These are phyloP conservation scores for Centropristis striata DNA, from an alignment of 2,113 vertebrate species.

Conservation along the genomic window DNA sequence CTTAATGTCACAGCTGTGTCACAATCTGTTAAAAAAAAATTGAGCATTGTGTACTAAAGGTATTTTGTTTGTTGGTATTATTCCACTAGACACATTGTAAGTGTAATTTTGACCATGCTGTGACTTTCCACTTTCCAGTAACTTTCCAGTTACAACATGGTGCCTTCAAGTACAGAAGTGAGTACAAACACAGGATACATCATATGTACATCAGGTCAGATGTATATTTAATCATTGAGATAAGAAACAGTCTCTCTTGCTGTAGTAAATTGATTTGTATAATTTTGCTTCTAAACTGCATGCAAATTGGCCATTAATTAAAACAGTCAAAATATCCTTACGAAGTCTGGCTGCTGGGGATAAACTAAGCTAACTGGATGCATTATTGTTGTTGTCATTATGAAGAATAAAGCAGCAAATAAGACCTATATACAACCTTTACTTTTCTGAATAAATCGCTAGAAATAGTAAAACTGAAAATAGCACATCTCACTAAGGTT, in stretches of 20 bases:
- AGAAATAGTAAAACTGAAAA: constrained; percentile 17
- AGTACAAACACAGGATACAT: neutral
- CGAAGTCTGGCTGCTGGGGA: neutral
- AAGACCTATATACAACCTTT: neutral
- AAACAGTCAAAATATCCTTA: neutral
- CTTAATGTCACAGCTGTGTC: no score
- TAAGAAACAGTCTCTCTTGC: no score
- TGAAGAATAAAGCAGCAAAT: neutral
- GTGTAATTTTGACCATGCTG: no score
- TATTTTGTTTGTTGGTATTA: neutral
- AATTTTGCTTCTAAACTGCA: no score
- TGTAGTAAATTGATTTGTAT: no score
- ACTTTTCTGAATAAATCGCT: neutral
- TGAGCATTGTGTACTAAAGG: neutral
- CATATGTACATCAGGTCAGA: neutral
- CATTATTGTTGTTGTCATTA: neutral
- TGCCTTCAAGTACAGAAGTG: neutral
- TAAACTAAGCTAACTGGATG: neutral
- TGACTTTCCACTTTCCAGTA: neutral
- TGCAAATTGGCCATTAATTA: neutral
- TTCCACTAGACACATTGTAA: neutral
- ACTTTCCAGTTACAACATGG: neutral
- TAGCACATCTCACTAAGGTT: neutral
- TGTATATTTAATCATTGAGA: neutral
- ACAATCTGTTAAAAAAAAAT: no score